A percentile compares a stretch with the other conserved stretches of the same genome.
Conservation (phyloP, 2,888 invertebrate genomes). For the Ellobium chinense region DNA sequence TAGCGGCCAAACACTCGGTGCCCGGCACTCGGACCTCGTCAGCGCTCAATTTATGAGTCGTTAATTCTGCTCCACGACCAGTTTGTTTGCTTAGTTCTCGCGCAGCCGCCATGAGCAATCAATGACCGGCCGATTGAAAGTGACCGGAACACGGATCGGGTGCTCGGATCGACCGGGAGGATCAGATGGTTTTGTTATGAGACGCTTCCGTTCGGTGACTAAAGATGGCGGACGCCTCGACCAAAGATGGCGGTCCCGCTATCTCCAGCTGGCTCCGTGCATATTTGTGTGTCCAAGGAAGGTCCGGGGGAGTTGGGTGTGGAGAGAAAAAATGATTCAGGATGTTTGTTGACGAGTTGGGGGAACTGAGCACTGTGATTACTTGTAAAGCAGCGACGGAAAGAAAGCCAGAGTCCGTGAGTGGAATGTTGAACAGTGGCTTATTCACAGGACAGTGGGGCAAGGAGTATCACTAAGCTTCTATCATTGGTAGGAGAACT, state of each 20-base stretch:
- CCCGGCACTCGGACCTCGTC: background rate
- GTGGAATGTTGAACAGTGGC: no score
- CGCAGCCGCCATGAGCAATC: conserved; percentile 25
- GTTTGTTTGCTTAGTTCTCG: conserved; percentile 31
- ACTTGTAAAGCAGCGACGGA: no score
- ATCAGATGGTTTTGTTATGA: conserved; percentile 37
- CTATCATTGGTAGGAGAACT: no score
- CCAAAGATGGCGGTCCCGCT: no score
- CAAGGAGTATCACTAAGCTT: no score
- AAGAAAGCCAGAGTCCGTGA: no score
- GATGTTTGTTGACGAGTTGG: no score
- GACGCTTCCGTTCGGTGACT: background rate
- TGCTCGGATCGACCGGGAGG: conserved; percentile 18
- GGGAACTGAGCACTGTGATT: no score
- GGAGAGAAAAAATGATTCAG: no score
- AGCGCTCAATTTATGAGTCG: conserved; percentile 20
- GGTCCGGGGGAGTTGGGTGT: no score
- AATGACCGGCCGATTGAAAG: conserved; percentile 37
- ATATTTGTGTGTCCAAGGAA: background rate
- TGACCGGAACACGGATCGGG: conserved; percentile 33
- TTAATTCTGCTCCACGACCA: conserved; percentile 31
- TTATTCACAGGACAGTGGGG: no score
- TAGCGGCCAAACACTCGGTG: background rate
- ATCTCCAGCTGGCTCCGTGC: background rate
- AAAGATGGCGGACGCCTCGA: background rate